These are phyloP conservation scores for Channa argus DNA, from an alignment of 2,113 vertebrate genomes.

Conservation along the genomic window DNA sequence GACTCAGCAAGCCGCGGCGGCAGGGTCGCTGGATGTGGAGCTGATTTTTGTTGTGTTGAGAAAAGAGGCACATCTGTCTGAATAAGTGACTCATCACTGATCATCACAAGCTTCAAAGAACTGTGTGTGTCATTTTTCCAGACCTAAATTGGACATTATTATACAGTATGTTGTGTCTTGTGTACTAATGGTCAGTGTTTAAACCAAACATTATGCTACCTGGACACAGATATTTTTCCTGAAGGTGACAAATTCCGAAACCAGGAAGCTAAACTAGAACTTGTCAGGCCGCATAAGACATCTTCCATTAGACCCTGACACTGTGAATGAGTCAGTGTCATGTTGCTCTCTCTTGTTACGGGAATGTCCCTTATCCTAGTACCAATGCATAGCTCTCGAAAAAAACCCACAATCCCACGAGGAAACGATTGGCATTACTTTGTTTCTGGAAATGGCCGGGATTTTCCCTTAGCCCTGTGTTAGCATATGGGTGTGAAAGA, in stretches of 20 bases:
- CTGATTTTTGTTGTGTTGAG: constrained; percentile 25
- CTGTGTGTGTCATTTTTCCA: constrained; percentile 26
- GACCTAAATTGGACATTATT: constrained; percentile 29
- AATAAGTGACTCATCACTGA: constrained; percentile 44
- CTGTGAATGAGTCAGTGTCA: constrained; percentile 48
- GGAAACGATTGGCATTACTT: constrained; percentile 1
- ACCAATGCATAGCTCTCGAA: constrained; percentile 46
- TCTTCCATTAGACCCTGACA: constrained; percentile 15
- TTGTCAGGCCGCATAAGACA: not conserved
- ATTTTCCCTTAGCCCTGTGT: no score
- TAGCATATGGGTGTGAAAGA: no score
- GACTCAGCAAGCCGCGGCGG: constrained; percentile 68
- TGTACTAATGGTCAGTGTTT: not conserved
- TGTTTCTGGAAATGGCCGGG: constrained; percentile 1
- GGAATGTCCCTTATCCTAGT: constrained; percentile 30
- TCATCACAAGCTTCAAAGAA: constrained; percentile 51
- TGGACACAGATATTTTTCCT: not conserved
- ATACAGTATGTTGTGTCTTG: not conserved
- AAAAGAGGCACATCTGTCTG: constrained; percentile 44
- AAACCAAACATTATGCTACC: not conserved
- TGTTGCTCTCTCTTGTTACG: constrained; percentile 28
- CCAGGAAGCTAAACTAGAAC: not conserved
- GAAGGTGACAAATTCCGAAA: not conserved
- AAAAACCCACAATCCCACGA: constrained; percentile 20
- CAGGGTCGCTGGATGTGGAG: constrained; percentile 49